Evolutionary conservation across 2,888 invertebrate species (phyloP), one percentile per base, ranked within the genome.

Genomic region (Sinhomidia bicolor): DNA sequence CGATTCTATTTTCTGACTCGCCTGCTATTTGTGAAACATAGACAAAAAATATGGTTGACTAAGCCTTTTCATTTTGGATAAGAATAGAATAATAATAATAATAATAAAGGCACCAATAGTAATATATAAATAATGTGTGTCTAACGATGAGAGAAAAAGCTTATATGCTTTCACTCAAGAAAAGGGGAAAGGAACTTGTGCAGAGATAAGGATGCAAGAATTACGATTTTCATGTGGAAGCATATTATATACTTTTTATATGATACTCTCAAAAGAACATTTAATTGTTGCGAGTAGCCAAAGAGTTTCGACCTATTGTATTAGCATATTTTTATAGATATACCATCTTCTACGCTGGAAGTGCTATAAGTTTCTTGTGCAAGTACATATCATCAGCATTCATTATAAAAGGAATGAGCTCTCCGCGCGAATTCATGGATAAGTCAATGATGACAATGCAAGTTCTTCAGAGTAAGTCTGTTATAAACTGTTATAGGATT

Each of bases 1-100:
- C 20, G 36, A 32, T 0, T n/a, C 17, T 41, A 68, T 41, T 68
- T 68, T 36, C n/a, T 32, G 1, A 7, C n/a, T 36, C 17, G 1
- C 36, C 14, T 23, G 7, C 9, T 23, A 10, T 68, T 36, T 36
- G 36, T 68, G 10, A 29, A 12, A 29, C 62, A 68, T 17, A 29
- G 65, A 65, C 29, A n/a, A 68, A 68, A 62, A 68, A 36, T 68
- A 41, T n/a, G n/a, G 36, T n/a, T 29, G 20, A 32, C 68, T 68
- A 68, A 68, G 68, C 17, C 17, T 68, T 68, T 68, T 68, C 41
- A 68, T 17, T 68, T 36, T 17, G 9, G 17, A 17, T 36, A 68
- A 68, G 14, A 14, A 17, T 9, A 4, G 62, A 62, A 29, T 29
- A 29, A 5, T 2, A 60, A 60, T 6, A 60, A 26, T 1, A 9